These are phyloP conservation scores for Cercocebus atys DNA, from an alignment of 2,113 vertebrate species.

Conservation along the genomic window DNA sequence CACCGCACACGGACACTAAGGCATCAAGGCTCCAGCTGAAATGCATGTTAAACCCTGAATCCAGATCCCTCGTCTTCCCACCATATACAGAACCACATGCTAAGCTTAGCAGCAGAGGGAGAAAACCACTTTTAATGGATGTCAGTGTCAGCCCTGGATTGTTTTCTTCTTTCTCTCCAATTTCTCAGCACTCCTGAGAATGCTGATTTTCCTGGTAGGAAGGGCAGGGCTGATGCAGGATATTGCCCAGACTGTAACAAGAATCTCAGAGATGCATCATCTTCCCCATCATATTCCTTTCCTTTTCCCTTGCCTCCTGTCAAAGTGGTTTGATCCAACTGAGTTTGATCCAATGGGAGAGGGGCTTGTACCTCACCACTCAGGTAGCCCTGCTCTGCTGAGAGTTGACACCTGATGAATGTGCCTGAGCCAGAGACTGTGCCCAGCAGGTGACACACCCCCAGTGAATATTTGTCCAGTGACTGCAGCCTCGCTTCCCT, in stretches of 20 bases:
- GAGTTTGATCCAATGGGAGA: background rate
- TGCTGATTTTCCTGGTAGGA: background rate
- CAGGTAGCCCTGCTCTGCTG: background rate
- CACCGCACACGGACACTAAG: background rate
- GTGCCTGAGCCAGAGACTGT: background rate
- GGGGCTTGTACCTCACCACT: background rate
- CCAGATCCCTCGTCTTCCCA: background rate
- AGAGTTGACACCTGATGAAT: background rate
- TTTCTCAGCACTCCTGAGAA: background rate
- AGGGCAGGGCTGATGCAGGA: background rate
- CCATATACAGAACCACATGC: background rate
- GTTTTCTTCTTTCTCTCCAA: background rate
- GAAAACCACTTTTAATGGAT: background rate
- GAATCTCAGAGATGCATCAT: background rate
- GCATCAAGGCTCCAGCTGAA: background rate
- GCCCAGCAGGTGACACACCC: background rate
- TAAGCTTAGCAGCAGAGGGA: background rate
- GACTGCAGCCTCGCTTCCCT: background rate
- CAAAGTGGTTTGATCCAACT: background rate
- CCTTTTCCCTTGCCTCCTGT: background rate
- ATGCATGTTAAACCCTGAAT: background rate
- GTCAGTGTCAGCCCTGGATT: background rate
- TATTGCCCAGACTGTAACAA: background rate
- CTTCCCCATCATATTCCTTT: background rate
- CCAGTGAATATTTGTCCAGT: fast-evolving